Evolutionary conservation across 2,888 invertebrate species (phyloP).

Genomic region (Aquatica leii): DNA sequence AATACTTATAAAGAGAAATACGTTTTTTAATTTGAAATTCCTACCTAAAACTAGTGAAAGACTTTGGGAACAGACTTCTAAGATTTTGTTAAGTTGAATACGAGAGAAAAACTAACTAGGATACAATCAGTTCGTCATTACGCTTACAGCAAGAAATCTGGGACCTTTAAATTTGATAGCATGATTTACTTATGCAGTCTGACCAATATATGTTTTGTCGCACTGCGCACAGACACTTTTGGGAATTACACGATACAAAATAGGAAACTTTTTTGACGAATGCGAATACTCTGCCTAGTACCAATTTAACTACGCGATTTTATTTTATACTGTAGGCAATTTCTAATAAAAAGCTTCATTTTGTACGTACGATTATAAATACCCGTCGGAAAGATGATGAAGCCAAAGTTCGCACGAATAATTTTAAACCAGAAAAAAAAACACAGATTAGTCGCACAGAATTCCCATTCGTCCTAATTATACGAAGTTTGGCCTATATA

Average conservation of each 20-base stretch:
- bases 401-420: not conserved
- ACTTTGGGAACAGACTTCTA: conserved; percentile 50
- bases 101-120: too few relatives aligned
- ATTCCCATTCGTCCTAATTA: conserved; percentile 11
- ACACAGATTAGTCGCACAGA: conserved; percentile 1
- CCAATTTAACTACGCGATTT: not conserved
- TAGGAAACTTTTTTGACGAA: conserved; percentile 25
- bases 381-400: conserved; percentile 6
- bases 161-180: conserved; percentile 23
- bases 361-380: too few relatives aligned
- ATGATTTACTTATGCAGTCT: conserved; percentile 22
- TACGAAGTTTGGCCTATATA: conserved; percentile 29
- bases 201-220: conserved; percentile 32
- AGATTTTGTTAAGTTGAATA: conserved; percentile 22
- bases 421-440: too few relatives aligned
- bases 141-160: conserved; percentile 34
- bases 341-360: not conserved
- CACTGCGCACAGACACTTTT: conserved; percentile 36
- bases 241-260: conserved; percentile 37
- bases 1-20: conserved; percentile 24
- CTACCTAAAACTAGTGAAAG: conserved; percentile 54
- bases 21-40: conserved; percentile 37
- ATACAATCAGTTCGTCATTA: conserved; percentile 17
- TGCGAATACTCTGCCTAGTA: conserved; percentile 12
- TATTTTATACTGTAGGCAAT: not conserved